Evolutionary conservation across 2,113 vertebrate species (phyloP).

Genomic region (Arenaria interpres): DNA sequence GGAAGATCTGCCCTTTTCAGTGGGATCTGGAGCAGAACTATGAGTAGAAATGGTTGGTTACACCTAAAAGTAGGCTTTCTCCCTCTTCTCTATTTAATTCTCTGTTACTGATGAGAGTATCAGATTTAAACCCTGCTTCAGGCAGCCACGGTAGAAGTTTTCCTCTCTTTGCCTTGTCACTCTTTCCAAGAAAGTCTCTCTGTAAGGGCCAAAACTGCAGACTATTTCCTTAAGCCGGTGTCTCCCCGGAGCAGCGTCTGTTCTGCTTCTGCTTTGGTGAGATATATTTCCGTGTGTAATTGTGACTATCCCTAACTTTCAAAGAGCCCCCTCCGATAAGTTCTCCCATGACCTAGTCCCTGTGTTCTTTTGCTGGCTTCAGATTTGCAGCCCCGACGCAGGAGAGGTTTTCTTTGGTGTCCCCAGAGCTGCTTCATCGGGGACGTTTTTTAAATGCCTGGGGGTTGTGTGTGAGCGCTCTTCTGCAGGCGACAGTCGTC

Average conservation of each 20-base stretch:
- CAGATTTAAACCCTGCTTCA: not conserved
- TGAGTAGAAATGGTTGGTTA: not conserved
- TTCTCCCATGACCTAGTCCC: not conserved
- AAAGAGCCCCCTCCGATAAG: not conserved
- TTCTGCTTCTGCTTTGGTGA: not conserved
- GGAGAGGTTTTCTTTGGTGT: not conserved
- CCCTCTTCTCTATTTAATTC: not conserved
- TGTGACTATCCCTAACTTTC: not conserved
- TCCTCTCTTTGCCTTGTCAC: not conserved
- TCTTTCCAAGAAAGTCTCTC: not conserved
- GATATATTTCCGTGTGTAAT: fast-evolving
- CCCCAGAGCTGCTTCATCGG: not conserved
- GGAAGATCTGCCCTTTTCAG: not conserved
- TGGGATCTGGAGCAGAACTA: conserved; percentile 5
- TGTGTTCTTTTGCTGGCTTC: not conserved
- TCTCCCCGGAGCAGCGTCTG: not conserved
- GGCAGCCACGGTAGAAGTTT: not conserved
- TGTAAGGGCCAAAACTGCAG: not conserved
- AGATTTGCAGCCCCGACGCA: not conserved
- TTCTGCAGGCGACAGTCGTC: not conserved
- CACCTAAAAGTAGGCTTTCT: not conserved
- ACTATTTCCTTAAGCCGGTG: not conserved
- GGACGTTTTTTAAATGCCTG: not conserved
- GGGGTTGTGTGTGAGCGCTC: not conserved
- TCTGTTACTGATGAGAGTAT: not conserved